phyloP scores from a whole-genome alignment of 2,113 vertebrate genomes.

The Euleptes europaea region DNA sequence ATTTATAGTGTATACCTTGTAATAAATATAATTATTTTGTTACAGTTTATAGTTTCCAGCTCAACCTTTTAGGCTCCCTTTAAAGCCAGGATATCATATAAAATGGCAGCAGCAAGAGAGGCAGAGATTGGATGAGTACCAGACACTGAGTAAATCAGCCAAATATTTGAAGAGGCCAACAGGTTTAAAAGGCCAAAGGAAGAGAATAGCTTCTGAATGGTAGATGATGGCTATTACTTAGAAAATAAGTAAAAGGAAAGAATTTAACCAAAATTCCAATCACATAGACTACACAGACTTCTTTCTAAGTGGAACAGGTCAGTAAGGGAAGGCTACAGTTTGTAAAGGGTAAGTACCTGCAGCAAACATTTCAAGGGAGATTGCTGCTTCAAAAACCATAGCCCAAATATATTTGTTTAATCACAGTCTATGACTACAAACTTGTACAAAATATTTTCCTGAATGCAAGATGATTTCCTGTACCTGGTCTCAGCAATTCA shows the following conservation, averaged over 20 bases:
- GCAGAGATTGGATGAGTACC: background rate
- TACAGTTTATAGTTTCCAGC: too few relatives aligned
- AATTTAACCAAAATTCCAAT: background rate
- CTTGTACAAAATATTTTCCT: background rate
- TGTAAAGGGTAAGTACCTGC: background rate
- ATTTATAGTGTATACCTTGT: too few relatives aligned
- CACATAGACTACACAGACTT: too few relatives aligned
- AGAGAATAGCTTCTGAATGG: background rate
- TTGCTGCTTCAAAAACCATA: background rate
- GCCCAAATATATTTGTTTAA: background rate
- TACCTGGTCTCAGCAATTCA: conserved; percentile 88
- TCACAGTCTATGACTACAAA: background rate
- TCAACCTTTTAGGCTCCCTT: too few relatives aligned
- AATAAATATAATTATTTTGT: too few relatives aligned
- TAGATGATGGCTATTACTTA: background rate
- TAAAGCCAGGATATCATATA: background rate
- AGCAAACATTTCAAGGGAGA: background rate
- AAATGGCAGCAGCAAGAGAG: background rate
- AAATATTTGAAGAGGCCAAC: background rate
- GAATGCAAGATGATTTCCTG: background rate
- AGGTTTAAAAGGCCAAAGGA: background rate
- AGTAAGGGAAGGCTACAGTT: background rate
- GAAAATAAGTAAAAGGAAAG: background rate
- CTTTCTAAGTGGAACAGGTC: background rate
- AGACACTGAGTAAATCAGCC: background rate